phyloP scores from a whole-genome alignment of 2,888 invertebrate genomes.

The Hydrotaea diabolus region DNA sequence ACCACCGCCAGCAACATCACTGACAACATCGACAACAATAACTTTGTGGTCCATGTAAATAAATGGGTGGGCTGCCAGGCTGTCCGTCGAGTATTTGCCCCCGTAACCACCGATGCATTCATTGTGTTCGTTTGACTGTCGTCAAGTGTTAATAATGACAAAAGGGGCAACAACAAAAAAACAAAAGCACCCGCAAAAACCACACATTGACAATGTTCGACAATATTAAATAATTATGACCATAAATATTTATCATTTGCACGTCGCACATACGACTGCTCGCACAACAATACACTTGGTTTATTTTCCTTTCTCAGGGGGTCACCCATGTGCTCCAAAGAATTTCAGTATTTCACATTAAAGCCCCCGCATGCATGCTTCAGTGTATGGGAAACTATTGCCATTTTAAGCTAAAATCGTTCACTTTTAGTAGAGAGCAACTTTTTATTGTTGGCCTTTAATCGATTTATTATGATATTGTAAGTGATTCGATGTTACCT shows the following conservation, averaged over 20 bases:
- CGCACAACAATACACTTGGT: too few relatives aligned
- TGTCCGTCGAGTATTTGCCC: background rate
- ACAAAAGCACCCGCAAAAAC: conserved; percentile 52
- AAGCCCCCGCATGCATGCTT: background rate
- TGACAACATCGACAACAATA: conserved; percentile 46
- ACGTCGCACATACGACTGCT: background rate
- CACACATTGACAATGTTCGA: conserved; percentile 60
- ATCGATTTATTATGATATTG: background rate
- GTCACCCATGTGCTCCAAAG: background rate
- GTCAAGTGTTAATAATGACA: conserved; percentile 26
- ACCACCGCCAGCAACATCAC: conserved; percentile 13
- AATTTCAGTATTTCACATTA: background rate
- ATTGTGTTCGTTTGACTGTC: background rate
- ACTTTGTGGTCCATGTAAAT: conserved; percentile 58
- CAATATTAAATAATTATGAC: conserved; percentile 63
- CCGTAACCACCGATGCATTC: background rate
- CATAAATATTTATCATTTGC: conserved; percentile 39
- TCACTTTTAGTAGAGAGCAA: background rate
- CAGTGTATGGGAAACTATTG: background rate
- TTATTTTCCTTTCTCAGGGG: background rate
- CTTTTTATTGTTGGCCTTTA: background rate
- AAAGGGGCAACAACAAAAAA: background rate
- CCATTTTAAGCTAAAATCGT: background rate
- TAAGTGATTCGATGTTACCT: background rate
- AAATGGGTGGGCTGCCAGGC: conserved; percentile 42